Base-by-base conservation (phyloP, 2,888 invertebrate species). In the Rhingia campestris region DNA sequence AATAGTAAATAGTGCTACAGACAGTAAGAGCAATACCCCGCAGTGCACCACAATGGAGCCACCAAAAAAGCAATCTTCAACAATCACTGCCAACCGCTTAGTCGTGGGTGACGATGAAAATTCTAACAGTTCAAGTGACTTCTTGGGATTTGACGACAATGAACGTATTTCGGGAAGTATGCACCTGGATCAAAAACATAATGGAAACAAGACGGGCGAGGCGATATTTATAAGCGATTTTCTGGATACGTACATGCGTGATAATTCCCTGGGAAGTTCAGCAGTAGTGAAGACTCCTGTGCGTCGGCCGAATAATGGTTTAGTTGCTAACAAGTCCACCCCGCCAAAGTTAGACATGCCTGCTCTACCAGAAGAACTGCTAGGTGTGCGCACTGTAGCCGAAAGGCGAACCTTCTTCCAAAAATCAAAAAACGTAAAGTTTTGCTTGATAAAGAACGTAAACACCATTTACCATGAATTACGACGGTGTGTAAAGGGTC, bases 371-470 rank as follows among this genome's bases (percentile, higher is more conserved):
- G 90, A 89, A 12, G 89, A 89, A 43, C 81, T 89, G 9, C 89
- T 90, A 30, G 92, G 92, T 74, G 89, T 93, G 3, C 92, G 93
- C 81, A 93, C 93, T 0, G 91, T 93, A 2, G 93, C 93, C 0
- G 93, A 93, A 86, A 92, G 93, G 72, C 89, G 93, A 6, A 88
- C 88, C 61, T 90, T 93, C 76, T 86, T 93, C 45, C 91, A 92
- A 86, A 87, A 87, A 45, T 89, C 87, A 0, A 89, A 88, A 75
- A 90, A 89, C 72, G 87, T 89, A n/a, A 91, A 90, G 56, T 88
- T 90, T 85, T 88, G 89, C 6, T 90, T 92, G 14, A 91, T 92
- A 33, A 92, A 92, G 81, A 92, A 91, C 70, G 91, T 92, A 76
- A 89, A 90, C 0, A 90, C 89, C 4, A 88, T 92, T 22, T 91